Evolutionary conservation across 2,888 invertebrate genomes (phyloP).

Genomic region (Drosophila affinis): DNA sequence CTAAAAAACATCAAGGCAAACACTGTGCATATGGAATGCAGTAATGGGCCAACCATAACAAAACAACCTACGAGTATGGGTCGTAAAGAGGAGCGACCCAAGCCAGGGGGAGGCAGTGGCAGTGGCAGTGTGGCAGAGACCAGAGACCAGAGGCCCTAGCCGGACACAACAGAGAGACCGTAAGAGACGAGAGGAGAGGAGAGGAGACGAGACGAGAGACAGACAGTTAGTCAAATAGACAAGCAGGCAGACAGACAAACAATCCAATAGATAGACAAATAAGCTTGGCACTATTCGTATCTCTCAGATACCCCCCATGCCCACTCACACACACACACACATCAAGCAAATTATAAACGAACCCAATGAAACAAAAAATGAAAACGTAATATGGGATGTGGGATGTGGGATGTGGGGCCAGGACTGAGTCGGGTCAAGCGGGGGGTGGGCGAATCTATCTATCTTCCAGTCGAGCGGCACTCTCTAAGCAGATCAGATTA

Average conservation of each 20-base stretch:
- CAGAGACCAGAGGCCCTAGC: slow-evolving; percentile 4
- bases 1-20: slow-evolving; percentile 79
- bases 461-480: slow-evolving; percentile 38
- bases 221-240: slow-evolving; percentile 46
- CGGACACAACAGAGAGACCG: slow-evolving; percentile 23
- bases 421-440: no score
- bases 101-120: slow-evolving; percentile 24
- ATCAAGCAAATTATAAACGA: slow-evolving; percentile 22
- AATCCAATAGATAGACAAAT: slow-evolving; percentile 77
- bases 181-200: slow-evolving; percentile 24
- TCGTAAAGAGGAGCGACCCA: slow-evolving; percentile 19
- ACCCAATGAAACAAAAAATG: slow-evolving; percentile 17
- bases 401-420: neutral
- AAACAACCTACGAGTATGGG: slow-evolving; percentile 42
- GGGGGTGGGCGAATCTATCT: slow-evolving; percentile 22
- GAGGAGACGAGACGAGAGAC: slow-evolving; percentile 27
- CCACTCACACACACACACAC: neutral
- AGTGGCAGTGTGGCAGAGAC: slow-evolving; percentile 10
- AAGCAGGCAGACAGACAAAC: slow-evolving; percentile 58
- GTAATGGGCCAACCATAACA: slow-evolving; percentile 74
- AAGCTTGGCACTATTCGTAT: slow-evolving; percentile 55
- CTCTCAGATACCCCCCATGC: slow-evolving; percentile 53
- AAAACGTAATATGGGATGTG: neutral
- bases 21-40: slow-evolving; percentile 79
- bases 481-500: slow-evolving; percentile 46